Evolutionary conservation across 2,113 vertebrate species (phyloP), one percentile per base, ranked within the genome.

Genomic region (Eonycteris spelaea): DNA sequence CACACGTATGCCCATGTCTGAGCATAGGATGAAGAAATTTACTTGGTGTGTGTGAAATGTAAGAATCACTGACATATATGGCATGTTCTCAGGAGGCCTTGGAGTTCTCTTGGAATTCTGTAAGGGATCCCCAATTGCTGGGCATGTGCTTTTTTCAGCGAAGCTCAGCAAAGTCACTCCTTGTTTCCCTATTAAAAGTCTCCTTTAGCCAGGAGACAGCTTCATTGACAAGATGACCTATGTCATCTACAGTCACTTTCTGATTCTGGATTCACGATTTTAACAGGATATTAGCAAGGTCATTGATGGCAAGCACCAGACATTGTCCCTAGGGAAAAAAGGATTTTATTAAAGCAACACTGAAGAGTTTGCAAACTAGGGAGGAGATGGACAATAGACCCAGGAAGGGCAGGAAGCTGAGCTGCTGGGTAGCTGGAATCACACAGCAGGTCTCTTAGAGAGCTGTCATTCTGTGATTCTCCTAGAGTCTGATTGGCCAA

Each of bases 101-200:
- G 5, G 13, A 12, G 35, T 82, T 57, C 59, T 45, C 14, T 75
- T 9, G 0, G 79, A 73, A 45, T 92, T 92, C 38, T 43, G n/a
- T 48, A 43, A 53, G 40, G 28, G 18, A 28, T 38, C 26, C 33
- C 48, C 16, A 10, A 7, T 45, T 73, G 48, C 40, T 75, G 79
- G 9, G 28, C 0, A 0, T 0, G 7, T 40, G 21, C 35, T 48
- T 57, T 59, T 15, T 40, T 68, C 51, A 43, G 33, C 10, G 30
- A 73, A 28, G 9, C 12, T 90, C 63, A 5, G 33, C 11, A 19
- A 75, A 18, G 16, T 26, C 21, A 24, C 4, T 74, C 38, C 9
- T 28, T 80, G 2, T 59, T 90, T 90, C 86, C 43, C 8, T 48
- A 65, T 67, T 65, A 75, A 90, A 86, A 95, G 4, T 79, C 88